Evolutionary conservation across 2,888 invertebrate species (phyloP).

Genomic region (Leptinotarsa juncta): DNA sequence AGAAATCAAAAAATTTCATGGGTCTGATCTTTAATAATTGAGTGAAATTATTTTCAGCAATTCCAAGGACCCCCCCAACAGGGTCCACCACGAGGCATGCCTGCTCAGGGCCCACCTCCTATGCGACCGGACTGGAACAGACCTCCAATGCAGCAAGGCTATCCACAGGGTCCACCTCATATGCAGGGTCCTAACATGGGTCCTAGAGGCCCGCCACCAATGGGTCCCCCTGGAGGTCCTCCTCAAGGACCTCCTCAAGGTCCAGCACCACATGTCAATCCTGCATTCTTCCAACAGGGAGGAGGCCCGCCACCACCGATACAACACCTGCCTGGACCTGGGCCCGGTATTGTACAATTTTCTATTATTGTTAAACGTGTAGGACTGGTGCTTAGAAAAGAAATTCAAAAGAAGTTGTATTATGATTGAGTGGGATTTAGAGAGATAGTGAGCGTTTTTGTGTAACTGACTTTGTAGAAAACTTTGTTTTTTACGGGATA

Average conservation of each 20-base stretch:
- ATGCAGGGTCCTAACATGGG: conserved; percentile 73
- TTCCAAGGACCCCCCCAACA: conserved; percentile 73
- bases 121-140: conserved; percentile 81
- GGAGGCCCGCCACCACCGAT: conserved; percentile 70
- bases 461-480: too few species aligned
- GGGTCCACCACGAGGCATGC: conserved; percentile 69
- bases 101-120: conserved; percentile 73
- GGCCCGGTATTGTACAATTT: conserved; percentile 57
- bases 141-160: conserved; percentile 79
- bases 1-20: too few species aligned
- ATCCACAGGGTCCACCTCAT: conserved; percentile 78
- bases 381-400: conserved; percentile 24
- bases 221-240: conserved; percentile 67
- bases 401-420: conserved; percentile 17
- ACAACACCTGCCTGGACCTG: conserved; percentile 66
- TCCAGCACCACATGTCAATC: conserved; percentile 95
- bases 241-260: conserved; percentile 68
- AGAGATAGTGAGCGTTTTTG: too few species aligned
- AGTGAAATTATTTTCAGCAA: conserved; percentile 52
- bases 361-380: conserved; percentile 39
- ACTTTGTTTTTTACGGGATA: too few species aligned
- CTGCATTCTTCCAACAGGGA: conserved; percentile 92
- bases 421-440: not conserved
- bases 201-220: conserved; percentile 71
- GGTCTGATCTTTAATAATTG: not conserved